phyloP scores from a whole-genome alignment of 2,113 vertebrate genomes.

The Phyllostomus hastatus region DNA sequence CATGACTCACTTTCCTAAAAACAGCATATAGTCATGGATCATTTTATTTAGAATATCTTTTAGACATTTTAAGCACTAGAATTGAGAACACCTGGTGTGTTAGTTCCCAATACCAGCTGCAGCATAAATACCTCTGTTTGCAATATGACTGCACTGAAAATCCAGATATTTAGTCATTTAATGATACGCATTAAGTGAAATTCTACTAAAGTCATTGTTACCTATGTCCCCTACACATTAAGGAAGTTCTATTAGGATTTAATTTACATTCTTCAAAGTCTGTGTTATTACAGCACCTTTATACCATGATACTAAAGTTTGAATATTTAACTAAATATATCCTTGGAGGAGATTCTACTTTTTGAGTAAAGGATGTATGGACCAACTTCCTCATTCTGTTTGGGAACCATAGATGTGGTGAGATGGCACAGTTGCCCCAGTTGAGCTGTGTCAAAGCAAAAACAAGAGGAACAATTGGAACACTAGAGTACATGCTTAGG shows the following conservation, averaged over 20 bases:
- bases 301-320: background rate
- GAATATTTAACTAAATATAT: background rate
- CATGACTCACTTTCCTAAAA: background rate
- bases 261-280: background rate
- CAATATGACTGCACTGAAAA: background rate
- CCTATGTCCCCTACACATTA: background rate
- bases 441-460: background rate
- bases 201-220: background rate
- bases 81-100: background rate
- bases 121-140: background rate
- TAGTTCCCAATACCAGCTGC: background rate
- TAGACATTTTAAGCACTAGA: background rate
- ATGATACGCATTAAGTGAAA: background rate
- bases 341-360: background rate
- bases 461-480: background rate
- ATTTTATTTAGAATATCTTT: background rate
- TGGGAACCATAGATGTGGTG: rapidly evolving
- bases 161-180: background rate
- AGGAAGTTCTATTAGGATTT: background rate
- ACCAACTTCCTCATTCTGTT: background rate
- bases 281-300: background rate
- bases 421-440: background rate
- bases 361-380: background rate
- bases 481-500: background rate
- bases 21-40: background rate